Conservation (phyloP, 2,797 vertebrate genomes). For the Enteromius argenteus region DNA sequence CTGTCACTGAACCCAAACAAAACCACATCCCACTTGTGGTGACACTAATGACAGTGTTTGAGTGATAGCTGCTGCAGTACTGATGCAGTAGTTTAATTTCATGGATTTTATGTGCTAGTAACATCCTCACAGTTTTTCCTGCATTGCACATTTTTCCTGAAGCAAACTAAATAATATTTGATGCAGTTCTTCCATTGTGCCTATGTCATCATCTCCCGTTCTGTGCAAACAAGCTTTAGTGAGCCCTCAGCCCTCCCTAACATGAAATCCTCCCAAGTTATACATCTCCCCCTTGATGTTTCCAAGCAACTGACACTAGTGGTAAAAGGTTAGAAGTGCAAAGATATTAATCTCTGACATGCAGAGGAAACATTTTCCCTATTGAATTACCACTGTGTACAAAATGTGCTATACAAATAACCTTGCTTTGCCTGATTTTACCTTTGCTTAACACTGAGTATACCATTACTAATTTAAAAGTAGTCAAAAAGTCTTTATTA, state of each 20-base stretch:
- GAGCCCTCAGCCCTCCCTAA: not conserved
- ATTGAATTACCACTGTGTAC: not conserved
- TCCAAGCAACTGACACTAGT: conserved; percentile 19
- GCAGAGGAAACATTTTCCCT: not conserved
- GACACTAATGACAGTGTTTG: not conserved
- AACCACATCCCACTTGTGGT: not conserved
- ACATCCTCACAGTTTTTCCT: not conserved
- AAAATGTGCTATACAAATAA: conserved; percentile 6
- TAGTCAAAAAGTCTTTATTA: not conserved
- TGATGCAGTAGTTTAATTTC: not conserved
- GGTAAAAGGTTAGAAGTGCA: conserved; percentile 19
- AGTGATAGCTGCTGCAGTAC: not conserved
- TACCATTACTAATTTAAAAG: too few species aligned
- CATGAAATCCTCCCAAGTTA: not conserved
- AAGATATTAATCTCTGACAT: conserved; percentile 9
- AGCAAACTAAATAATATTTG: conserved; percentile 24
- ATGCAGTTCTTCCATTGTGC: conserved; percentile 10
- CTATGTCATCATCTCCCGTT: not conserved
- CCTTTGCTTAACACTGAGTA: not conserved
- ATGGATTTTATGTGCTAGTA: not conserved
- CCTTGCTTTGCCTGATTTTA: not conserved
- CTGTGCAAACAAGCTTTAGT: conserved; percentile 1
- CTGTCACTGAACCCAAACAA: conserved; percentile 3
- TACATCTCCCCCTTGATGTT: conserved; percentile 1
- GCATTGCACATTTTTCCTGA: not conserved